phyloP scores from a whole-genome alignment of 2,797 vertebrate genomes.

The Manis pentadactyla region DNA sequence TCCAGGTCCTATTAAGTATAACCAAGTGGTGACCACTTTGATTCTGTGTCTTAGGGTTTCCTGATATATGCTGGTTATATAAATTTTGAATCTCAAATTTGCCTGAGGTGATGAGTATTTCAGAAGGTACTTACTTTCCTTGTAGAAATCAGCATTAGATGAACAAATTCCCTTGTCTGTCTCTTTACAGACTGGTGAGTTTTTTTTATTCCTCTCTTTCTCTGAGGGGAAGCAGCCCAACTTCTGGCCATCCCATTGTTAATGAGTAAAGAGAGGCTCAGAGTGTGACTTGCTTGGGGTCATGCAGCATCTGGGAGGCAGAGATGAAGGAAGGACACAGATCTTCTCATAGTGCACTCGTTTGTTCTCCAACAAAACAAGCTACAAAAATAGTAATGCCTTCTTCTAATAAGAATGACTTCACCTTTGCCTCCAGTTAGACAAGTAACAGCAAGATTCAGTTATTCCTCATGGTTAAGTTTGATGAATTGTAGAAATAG shows the following conservation, averaged over 20 bases:
- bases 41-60: conserved; percentile 19
- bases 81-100: conserved; percentile 56
- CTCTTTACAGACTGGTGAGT: conserved; percentile 32
- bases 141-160: conserved; percentile 51
- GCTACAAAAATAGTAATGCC: conserved; percentile 40
- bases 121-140: conserved; percentile 3
- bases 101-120: conserved; percentile 55
- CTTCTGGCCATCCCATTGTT: conserved; percentile 43
- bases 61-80: conserved; percentile 42
- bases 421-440: conserved; percentile 69
- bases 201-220: neutral
- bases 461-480: conserved; percentile 74
- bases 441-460: conserved; percentile 68
- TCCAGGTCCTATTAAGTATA: neutral
- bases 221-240: neutral
- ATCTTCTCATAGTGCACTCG: neutral
- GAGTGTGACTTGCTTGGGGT: neutral
- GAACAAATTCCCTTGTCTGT: conserved; percentile 48
- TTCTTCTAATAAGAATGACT: conserved; percentile 60
- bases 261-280: conserved; percentile 30
- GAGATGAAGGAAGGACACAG: neutral
- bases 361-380: conserved; percentile 59
- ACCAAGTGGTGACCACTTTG: neutral
- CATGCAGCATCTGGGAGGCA: conserved; percentile 22
- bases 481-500: conserved; percentile 79